Base-by-base conservation (phyloP, 2,113 vertebrate species). In the Anguilla japonica region DNA sequence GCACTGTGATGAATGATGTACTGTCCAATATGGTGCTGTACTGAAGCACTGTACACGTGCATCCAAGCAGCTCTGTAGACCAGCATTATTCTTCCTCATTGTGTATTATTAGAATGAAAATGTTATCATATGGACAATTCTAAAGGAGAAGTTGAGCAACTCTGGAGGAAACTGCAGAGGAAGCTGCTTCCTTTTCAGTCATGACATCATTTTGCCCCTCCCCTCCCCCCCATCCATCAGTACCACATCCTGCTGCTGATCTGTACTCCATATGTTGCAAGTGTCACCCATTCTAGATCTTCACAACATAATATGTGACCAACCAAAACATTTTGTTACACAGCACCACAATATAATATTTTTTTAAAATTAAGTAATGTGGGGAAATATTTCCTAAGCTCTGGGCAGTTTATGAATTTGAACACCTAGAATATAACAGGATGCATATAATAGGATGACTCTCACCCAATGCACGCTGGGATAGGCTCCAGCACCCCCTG, bases 61-160 rank as follows among this genome's bases (percentile, higher is more conserved):
- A 56, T 50, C n/a, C 41, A 43, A 71, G 71, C 20, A 46, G 82
- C 82, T 83, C 56, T 34, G 81, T 85, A 22, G 86, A 81, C 85
- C 22, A 13, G 53, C 3, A 67, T 20, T 87, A n/a, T 81, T 87
- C 88, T 93, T 93, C 91, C 90, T 91, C 82, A 78, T 46, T 84
- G 79, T 50, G 22, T 84, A 67, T 84, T 41, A 79, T 79, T 75
- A 40, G 46, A 46, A 56, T 40, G 53, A 84, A 41, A 83, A 40
- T 67, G 5, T 20, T 67, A 89, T 90, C 88, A 91, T 87, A 88
- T 50, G 5, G 53, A 57, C 83, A 1, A 0, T 88, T 78, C 83
- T 85, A 83, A 91, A 87, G 88, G 83, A 91, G 92, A 93, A 93
- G 92, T 92, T 56, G 83, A 87, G 86, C 82, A 43, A 53, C n/a